Percentiles rank a stretch among this genome's conserved stretches.
Conservation (phyloP, 2,797 vertebrate genomes). For the Phataginus tetradactyla region DNA sequence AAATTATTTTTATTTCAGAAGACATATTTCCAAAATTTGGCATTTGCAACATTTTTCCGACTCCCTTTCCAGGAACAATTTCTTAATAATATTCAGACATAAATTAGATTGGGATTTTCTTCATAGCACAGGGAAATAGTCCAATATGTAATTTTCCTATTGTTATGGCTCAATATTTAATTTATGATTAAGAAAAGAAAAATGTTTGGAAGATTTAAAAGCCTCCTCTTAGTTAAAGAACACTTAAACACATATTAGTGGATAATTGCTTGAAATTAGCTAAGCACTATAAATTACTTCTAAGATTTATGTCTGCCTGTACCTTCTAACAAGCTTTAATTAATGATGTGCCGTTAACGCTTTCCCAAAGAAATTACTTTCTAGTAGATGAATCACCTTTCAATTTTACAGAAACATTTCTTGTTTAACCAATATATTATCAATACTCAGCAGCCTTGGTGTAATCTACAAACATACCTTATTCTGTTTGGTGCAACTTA, state of each 20-base stretch:
- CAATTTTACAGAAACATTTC: slow-evolving; percentile 85
- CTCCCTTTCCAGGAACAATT: slow-evolving; percentile 34
- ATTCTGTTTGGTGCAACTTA: neutral
- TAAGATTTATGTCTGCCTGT: slow-evolving; percentile 88
- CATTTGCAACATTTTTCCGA: slow-evolving; percentile 38
- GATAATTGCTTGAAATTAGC: slow-evolving; percentile 90
- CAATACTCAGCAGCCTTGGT: slow-evolving; percentile 77
- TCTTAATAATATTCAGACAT: slow-evolving; percentile 43
- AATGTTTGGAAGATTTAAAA: slow-evolving; percentile 87
- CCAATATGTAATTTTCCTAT: slow-evolving; percentile 68
- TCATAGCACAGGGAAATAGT: slow-evolving; percentile 31
- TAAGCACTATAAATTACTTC: slow-evolving; percentile 89
- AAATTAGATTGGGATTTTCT: slow-evolving; percentile 45
- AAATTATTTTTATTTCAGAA: slow-evolving; percentile 37
- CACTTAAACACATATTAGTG: slow-evolving; percentile 88
- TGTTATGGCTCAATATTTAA: slow-evolving; percentile 80
- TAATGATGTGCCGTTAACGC: slow-evolving; percentile 88
- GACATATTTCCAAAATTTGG: slow-evolving; percentile 57
- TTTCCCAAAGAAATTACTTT: slow-evolving; percentile 89
- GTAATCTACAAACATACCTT: slow-evolving; percentile 48
- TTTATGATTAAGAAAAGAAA: slow-evolving; percentile 86
- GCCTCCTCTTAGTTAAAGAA: slow-evolving; percentile 87
- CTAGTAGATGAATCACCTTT: slow-evolving; percentile 86
- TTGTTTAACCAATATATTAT: slow-evolving; percentile 84
- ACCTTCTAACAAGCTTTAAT: slow-evolving; percentile 90